phyloP scores from a whole-genome alignment of 2,797 vertebrate species.

The Crocidura indochinensis region DNA sequence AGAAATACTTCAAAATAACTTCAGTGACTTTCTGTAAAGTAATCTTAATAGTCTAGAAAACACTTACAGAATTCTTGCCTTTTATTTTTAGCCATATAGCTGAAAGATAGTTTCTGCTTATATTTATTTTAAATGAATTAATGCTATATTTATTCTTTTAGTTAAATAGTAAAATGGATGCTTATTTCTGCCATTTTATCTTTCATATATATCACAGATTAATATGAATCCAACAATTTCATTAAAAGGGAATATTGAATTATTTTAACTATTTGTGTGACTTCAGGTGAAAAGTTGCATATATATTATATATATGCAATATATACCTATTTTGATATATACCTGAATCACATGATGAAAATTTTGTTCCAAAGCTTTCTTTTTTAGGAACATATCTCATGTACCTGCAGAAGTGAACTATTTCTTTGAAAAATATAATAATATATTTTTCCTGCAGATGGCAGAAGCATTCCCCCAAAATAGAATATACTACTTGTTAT shows the following conservation, averaged over 20 bases:
- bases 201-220: not conserved
- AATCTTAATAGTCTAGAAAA: conserved; percentile 7
- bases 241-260: not conserved
- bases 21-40: conserved; percentile 29
- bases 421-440: conserved; percentile 61
- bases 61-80: not conserved
- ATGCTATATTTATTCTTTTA: not conserved
- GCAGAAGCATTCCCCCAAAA: conserved; percentile 81
- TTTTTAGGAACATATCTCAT: not conserved
- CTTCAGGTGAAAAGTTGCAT: not conserved
- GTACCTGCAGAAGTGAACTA: not conserved
- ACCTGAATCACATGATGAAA: not conserved
- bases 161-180: not conserved
- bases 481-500: not conserved
- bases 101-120: not conserved
- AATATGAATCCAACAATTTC: not conserved
- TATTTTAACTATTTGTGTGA: conserved; percentile 50
- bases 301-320: not conserved
- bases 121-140: conserved; percentile 11
- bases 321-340: not conserved
- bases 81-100: not conserved
- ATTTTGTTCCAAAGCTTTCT: conserved; percentile 6
- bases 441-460: conserved; percentile 85
- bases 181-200: conserved; percentile 24
- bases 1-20: not conserved